Conservation (phyloP, 2,888 invertebrate species). For the Cantharis rustica region DNA sequence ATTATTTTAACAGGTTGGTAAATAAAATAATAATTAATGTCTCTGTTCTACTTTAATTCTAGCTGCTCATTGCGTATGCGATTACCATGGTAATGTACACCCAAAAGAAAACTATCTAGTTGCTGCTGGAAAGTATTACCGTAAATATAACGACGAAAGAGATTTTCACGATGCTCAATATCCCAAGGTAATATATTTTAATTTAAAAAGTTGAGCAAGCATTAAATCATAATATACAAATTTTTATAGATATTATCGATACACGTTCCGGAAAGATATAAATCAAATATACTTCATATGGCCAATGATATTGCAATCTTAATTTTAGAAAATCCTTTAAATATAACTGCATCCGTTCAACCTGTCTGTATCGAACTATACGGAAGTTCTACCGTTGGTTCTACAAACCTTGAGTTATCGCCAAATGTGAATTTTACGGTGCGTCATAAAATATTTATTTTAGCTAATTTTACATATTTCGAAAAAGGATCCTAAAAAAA, state of each 20-base stretch:
- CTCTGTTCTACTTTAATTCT: background rate
- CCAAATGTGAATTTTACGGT: background rate
- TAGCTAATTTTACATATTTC: no score
- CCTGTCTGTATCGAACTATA: background rate
- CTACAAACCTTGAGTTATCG: background rate
- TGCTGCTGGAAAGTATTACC: background rate
- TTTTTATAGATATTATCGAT: background rate
- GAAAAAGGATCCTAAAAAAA: no score
- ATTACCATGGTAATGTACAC: background rate
- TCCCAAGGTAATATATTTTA: background rate
- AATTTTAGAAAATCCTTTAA: background rate
- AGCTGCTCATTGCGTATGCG: background rate
- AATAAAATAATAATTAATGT: no score
- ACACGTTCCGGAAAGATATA: background rate
- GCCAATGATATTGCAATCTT: background rate
- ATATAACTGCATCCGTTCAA: background rate
- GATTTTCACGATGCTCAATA: background rate
- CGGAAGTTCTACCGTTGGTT: no score
- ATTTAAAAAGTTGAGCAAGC: background rate
- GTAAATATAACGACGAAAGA: background rate
- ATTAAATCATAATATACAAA: background rate
- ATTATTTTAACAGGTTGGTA: background rate
- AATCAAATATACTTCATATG: background rate
- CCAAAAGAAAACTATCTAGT: background rate
- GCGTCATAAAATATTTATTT: background rate